A percentile compares a stretch with the other conserved stretches of the same genome.
phyloP scores from a whole-genome alignment of 2,113 vertebrate genomes.

The Oreochromis tanganicae region DNA sequence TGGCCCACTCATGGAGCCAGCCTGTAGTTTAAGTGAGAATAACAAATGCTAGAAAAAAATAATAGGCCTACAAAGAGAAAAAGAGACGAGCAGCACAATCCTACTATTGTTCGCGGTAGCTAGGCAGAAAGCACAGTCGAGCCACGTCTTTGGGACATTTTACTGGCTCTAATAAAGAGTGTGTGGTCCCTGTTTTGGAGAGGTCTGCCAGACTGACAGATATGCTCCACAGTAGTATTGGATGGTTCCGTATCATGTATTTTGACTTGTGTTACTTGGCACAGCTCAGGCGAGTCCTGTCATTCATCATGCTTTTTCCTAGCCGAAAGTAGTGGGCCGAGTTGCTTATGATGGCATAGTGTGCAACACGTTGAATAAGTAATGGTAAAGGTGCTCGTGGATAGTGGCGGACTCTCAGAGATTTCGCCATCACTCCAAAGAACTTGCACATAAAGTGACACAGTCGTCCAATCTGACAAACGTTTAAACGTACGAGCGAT shows the following conservation, averaged over 20 bases:
- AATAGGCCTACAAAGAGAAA: slow-evolving; percentile 60
- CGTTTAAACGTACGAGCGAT: neutral
- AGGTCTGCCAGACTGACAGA: slow-evolving; percentile 62
- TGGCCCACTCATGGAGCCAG: slow-evolving; percentile 68
- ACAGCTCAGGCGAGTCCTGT: slow-evolving; percentile 11
- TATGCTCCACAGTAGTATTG: slow-evolving; percentile 62
- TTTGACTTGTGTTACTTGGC: slow-evolving; percentile 72
- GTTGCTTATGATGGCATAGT: slow-evolving; percentile 53
- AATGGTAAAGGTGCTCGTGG: slow-evolving; percentile 15
- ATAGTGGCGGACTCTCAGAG: neutral
- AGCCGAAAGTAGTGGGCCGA: slow-evolving; percentile 16
- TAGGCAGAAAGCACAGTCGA: slow-evolving; percentile 48
- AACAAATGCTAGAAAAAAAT: slow-evolving; percentile 73
- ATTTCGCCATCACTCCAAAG: neutral
- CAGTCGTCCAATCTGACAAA: neutral
- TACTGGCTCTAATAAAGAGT: slow-evolving; percentile 70
- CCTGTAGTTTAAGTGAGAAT: slow-evolving; percentile 73
- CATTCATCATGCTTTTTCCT: slow-evolving; percentile 55
- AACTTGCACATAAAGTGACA: neutral
- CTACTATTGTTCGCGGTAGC: slow-evolving; percentile 67
- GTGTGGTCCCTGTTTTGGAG: slow-evolving; percentile 67
- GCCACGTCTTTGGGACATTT: slow-evolving; percentile 65
- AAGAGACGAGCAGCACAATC: slow-evolving; percentile 63
- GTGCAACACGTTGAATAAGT: slow-evolving; percentile 21
- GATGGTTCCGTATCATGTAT: slow-evolving; percentile 71